Conservation (phyloP, 2,113 vertebrate genomes). For the Hippocampus zosterae region DNA sequence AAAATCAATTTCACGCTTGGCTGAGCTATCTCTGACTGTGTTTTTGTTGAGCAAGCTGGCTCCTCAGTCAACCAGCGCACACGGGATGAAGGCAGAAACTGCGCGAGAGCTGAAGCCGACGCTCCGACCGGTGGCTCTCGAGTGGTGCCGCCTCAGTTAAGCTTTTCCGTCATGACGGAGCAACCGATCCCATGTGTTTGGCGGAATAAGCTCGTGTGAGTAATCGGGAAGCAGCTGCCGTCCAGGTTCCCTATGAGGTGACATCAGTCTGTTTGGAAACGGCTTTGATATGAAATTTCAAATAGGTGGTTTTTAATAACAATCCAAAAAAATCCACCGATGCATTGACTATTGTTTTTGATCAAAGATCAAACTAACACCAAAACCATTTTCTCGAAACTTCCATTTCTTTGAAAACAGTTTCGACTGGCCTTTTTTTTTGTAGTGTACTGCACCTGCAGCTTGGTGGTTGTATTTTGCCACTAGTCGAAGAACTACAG, state of each 20-base stretch:
- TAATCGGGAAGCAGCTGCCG: constrained; percentile 52
- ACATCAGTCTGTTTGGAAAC: constrained; percentile 53
- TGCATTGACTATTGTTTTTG: constrained; percentile 15
- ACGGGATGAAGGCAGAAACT: constrained; percentile 48
- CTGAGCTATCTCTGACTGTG: constrained; percentile 76
- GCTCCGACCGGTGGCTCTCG: constrained; percentile 45
- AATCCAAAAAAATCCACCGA: constrained; percentile 25
- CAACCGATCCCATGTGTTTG: constrained; percentile 35
- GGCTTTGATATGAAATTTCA: constrained; percentile 32
- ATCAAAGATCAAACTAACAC: constrained; percentile 26
- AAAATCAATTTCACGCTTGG: constrained; percentile 98
- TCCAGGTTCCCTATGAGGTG: constrained; percentile 40
- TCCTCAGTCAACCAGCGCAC: constrained; percentile 63
- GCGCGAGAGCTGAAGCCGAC: constrained; percentile 48
- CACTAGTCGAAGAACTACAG: constrained; percentile 25
- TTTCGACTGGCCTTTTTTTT: constrained; percentile 38
- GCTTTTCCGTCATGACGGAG: constrained; percentile 40
- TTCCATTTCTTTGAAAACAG: constrained; percentile 33
- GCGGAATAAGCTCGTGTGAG: constrained; percentile 47
- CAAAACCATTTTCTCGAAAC: constrained; percentile 29
- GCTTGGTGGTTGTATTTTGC: constrained; percentile 30
- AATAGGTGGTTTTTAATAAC: constrained; percentile 23
- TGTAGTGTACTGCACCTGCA: constrained; percentile 37
- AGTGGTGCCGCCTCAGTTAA: constrained; percentile 44
- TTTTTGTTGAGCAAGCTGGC: constrained; percentile 69